Conservation (phyloP, 2,797 vertebrate genomes). For the Prunella strophiata region DNA sequence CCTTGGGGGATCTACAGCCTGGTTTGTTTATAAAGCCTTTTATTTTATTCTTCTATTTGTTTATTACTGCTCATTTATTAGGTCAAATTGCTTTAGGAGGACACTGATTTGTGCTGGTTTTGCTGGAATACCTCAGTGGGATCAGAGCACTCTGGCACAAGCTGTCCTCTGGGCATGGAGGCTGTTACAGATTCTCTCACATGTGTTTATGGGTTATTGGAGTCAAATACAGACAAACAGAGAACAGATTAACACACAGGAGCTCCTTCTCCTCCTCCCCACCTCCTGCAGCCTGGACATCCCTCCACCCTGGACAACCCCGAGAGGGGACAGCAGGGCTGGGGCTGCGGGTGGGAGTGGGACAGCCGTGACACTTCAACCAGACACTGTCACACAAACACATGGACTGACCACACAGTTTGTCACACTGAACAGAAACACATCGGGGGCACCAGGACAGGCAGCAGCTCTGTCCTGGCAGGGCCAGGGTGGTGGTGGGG, state of each 20-base stretch:
- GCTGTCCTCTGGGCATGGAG: not conserved
- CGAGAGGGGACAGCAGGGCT: not conserved
- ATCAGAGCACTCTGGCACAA: rapidly evolving
- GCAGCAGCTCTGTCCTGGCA: not conserved
- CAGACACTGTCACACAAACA: not conserved
- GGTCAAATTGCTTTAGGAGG: not conserved
- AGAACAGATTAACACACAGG: not conserved
- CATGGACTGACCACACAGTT: not conserved
- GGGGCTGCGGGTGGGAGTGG: not conserved
- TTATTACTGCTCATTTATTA: not conserved
- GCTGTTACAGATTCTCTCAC: not conserved
- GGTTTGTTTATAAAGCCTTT: not conserved
- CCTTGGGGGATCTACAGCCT: not conserved
- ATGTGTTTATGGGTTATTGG: not conserved
- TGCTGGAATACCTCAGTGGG: not conserved
- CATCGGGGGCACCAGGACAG: not conserved
- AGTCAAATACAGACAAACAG: not conserved
- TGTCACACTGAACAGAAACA: slow-evolving; percentile 43
- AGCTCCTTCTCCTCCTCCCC: not conserved
- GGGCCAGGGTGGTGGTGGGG: not conserved
- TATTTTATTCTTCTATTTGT: not conserved
- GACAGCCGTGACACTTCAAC: not conserved
- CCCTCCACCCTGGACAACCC: not conserved
- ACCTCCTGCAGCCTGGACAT: not conserved
- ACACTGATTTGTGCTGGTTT: not conserved